Evolutionary conservation across 92 coral and sea anemone genomes (phyloP).

Genomic region (Epizoanthus rinbou): DNA sequence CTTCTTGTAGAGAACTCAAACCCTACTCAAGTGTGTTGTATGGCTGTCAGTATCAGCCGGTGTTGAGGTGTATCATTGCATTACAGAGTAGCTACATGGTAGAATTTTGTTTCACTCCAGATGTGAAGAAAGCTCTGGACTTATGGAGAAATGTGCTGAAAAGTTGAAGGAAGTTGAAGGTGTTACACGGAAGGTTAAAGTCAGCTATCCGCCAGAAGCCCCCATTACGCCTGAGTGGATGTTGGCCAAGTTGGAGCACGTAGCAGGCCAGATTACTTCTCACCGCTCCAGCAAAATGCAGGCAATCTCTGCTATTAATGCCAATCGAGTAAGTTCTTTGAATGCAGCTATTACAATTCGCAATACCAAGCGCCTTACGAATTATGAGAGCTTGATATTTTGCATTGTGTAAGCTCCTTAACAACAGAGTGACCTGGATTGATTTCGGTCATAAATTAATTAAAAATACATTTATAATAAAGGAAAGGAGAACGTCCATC

Average conservation of each 20-base stretch:
- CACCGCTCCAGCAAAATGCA: slow-evolving; percentile 83
- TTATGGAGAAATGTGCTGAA: slow-evolving; percentile 78
- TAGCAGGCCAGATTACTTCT: slow-evolving; percentile 79
- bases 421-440: too few relatives aligned
- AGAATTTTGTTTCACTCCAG: slow-evolving; percentile 37
- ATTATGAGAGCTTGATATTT: too few relatives aligned
- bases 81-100: not conserved
- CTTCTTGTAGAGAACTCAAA: too few relatives aligned
- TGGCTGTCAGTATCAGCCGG: not conserved
- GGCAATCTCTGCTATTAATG: slow-evolving; percentile 62
- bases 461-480: too few relatives aligned
- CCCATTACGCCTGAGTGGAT: slow-evolving; percentile 96
- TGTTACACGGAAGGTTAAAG: slow-evolving; percentile 73
- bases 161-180: slow-evolving; percentile 77
- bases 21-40: not conserved
- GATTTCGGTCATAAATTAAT: too few relatives aligned
- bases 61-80: not conserved
- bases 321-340: slow-evolving; percentile 69
- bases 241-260: slow-evolving; percentile 77
- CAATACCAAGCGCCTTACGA: too few relatives aligned
- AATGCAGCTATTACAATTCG: too few relatives aligned
- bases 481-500: too few relatives aligned
- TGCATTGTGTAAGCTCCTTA: too few relatives aligned
- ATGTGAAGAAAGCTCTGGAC: slow-evolving; percentile 84
- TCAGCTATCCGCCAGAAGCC: slow-evolving; percentile 86